Evolutionary conservation across 2,113 vertebrate genomes (phyloP), one percentile per base, ranked within the genome.

Genomic region (Stomatorhinus ivindoensis): DNA sequence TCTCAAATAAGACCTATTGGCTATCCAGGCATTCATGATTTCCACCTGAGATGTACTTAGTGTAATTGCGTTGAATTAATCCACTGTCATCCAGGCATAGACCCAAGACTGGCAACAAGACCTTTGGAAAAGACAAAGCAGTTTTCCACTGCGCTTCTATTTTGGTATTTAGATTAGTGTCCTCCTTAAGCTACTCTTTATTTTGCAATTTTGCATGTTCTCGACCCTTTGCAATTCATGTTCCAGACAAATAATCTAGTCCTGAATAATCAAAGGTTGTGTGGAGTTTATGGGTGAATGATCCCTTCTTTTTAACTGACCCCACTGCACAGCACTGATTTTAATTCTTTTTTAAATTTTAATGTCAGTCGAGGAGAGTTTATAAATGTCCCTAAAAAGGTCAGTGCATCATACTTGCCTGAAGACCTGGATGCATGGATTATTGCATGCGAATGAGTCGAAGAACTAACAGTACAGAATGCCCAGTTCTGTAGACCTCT

Each of bases 51-150:
- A 94, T 94, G 92, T 94, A 93, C 90, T 93, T 91, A 91, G 92
- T 90, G 92, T 94, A 95, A 95, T 94, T 92, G 93, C 89, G 91
- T 92, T 94, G 94, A 94, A 95, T 94, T 94, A 94, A 95, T 84
- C 89, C 89, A 83, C 44, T 39, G 46, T 48, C 10, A 11, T 44
- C 31, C 87, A 55, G 42, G 82, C 83, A 7, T 17, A 39, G 46
- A 61, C 83, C 61, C 89, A 82, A 86, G 44, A 51, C 61, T 88
- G 92, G 89, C 90, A 90, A 89, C 89, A 89, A 89, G 89, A 39
- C 13, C 44, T 83, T 89, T 48, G 65, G 87, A 87, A 90, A 44
- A 83, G 88, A 92, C 89, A 90, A 65, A 87, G 90, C 89, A 87
- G 17, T 76, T 31, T 51, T 80, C 42, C 24, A 27, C 13, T 48